A percentile compares a stretch with the other conserved stretches of the same genome.
Conservation (phyloP, 2,888 invertebrate genomes). For the Stenodema calcarata region DNA sequence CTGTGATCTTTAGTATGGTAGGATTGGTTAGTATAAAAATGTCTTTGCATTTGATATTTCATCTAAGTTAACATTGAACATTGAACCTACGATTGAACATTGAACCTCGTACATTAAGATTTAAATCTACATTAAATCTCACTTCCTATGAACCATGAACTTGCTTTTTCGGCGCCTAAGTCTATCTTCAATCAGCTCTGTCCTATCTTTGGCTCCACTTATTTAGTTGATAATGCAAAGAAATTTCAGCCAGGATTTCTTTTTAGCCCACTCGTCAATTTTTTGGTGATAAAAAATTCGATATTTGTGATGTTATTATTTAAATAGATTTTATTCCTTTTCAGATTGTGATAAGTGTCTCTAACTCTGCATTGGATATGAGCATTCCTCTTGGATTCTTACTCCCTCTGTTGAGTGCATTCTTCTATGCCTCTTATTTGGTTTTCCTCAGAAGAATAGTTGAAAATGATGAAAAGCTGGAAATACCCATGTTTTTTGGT, state of each 20-base stretch:
- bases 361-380: slow-evolving; percentile 73
- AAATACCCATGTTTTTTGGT: slow-evolving; percentile 96
- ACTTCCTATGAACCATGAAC: no score
- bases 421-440: slow-evolving; percentile 89
- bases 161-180: no score
- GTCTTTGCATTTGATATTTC: background rate
- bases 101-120: no score
- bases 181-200: no score
- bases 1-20: slow-evolving; percentile 77
- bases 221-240: no score
- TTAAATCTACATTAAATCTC: no score
- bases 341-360: slow-evolving; percentile 78
- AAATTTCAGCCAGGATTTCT: no score
- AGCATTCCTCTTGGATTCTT: slow-evolving; percentile 78
- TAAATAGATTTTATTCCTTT: slow-evolving; percentile 56
- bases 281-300: no score
- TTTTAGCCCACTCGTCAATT: no score
- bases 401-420: slow-evolving; percentile 83
- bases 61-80: background rate
- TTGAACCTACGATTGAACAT: no score
- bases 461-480: slow-evolving; percentile 91
- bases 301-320: no score
- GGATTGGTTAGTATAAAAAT: slow-evolving; percentile 73
- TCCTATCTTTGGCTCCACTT: no score
- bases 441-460: slow-evolving; percentile 85